Percentiles rank a stretch among this genome's conserved stretches.
phyloP scores from a whole-genome alignment of 2,888 invertebrate genomes.

The Harmothoe impar region DNA sequence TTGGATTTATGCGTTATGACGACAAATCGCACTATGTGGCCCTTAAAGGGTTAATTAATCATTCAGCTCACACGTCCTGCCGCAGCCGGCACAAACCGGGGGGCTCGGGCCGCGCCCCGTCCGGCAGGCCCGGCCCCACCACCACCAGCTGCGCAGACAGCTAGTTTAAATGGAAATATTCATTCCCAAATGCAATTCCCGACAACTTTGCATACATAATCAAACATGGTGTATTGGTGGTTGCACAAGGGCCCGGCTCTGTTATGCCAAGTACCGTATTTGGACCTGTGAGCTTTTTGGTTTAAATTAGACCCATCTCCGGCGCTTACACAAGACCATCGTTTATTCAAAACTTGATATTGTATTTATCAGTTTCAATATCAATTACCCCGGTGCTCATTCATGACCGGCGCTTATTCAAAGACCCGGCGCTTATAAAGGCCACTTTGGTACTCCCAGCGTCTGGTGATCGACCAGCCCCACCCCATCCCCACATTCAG shows the following conservation, averaged over 20 bases:
- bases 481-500: too few relatives aligned
- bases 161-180: slow-evolving; percentile 18
- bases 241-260: neutral
- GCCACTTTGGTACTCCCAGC: neutral
- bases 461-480: too few relatives aligned
- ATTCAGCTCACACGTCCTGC: neutral
- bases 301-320: too few relatives aligned
- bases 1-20: too few relatives aligned
- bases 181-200: neutral
- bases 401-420: too few relatives aligned
- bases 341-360: too few relatives aligned
- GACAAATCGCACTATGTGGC: too few relatives aligned
- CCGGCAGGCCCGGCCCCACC: neutral
- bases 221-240: neutral
- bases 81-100: neutral
- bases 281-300: too few relatives aligned
- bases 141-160: neutral
- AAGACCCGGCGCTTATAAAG: too few relatives aligned
- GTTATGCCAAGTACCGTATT: too few relatives aligned
- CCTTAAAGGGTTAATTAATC: too few relatives aligned
- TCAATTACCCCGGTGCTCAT: neutral
- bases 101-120: neutral
- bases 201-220: slow-evolving; percentile 21
- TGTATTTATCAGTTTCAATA: neutral
- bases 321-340: too few relatives aligned